Conservation (phyloP, 2,888 invertebrate genomes). For the Drepana falcataria region DNA sequence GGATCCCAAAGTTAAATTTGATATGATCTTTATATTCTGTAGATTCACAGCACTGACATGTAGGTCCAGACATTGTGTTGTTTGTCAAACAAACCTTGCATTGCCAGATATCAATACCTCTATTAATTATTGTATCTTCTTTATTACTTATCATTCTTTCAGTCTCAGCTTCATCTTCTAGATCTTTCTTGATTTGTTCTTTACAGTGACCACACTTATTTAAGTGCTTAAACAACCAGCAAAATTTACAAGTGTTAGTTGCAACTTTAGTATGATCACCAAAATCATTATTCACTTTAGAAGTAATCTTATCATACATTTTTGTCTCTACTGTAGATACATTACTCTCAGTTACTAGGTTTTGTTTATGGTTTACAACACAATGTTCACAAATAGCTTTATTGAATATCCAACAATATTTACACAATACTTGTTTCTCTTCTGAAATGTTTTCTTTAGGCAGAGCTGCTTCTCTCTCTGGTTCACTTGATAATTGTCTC, state of each 20-base stretch:
- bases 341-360: not conserved
- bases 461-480: not conserved
- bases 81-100: slow-evolving; percentile 41
- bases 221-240: slow-evolving; percentile 39
- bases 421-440: slow-evolving; percentile 10
- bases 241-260: slow-evolving; percentile 27
- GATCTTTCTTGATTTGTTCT: slow-evolving; percentile 10
- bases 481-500: not conserved
- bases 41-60: slow-evolving; percentile 45
- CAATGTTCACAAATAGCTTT: slow-evolving; percentile 24
- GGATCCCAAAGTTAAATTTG: slow-evolving; percentile 18
- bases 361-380: slow-evolving; percentile 3
- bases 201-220: slow-evolving; percentile 39
- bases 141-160: not conserved
- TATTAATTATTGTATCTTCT: not conserved
- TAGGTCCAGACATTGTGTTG: slow-evolving; percentile 26
- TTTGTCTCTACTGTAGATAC: not conserved
- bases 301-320: not conserved
- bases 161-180: not conserved
- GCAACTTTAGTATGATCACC: not conserved
- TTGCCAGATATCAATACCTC: slow-evolving; percentile 27
- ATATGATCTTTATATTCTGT: slow-evolving; percentile 10
- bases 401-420: slow-evolving; percentile 30
- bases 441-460: not conserved
- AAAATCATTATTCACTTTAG: not conserved